Base-by-base conservation (phyloP, 2,113 vertebrate species). In the Pithys albifrons region DNA sequence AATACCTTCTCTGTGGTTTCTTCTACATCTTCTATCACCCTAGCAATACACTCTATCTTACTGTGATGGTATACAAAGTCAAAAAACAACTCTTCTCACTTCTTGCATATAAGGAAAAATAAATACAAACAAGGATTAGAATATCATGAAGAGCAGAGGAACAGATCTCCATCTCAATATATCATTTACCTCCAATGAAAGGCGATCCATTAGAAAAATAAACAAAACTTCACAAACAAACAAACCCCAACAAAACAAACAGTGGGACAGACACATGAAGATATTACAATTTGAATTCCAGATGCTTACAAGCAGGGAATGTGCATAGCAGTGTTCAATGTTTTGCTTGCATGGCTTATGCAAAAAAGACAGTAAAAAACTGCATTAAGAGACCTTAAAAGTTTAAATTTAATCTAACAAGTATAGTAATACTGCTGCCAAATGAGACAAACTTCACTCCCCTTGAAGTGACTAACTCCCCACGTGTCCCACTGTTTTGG, bases 71-170 rank as follows among this genome's bases (percentile, higher is more conserved):
- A 51, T 14, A 70, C 49, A 49, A 89, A 88, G 54, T 51, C n/a
- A 85, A 82, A 91, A 91, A 94, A 54, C 67, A 91, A 83, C 71
- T 89, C 67, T 51, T 91, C 37, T 64, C 85, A 70, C 20, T 85
- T 93, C 61, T 78, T 89, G 22, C 62, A 75, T 12, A 7, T 18
- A 71, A 70, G 39, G 48, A 61, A 79, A 86, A 96, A 76, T 31
- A 88, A 95, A 88, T 43, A 77, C 23, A 51, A 91, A 82, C 29
- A 76, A 85, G 35, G 66, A 66, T 43, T 62, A 83, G 67, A 69
- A 33, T 66, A 71, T 51, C 9, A 35, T 64, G 54, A 91, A 91
- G 19, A 91, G 48, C 78, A 74, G 52, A 82, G 5, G 2, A 79
- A 73, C 16, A 35, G 22, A 75, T 45, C 19, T 74, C 35, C 28